Evolutionary conservation across 1,140 invertebrate genomes (phyloP).

Genomic region (Drosophila lowei): DNA sequence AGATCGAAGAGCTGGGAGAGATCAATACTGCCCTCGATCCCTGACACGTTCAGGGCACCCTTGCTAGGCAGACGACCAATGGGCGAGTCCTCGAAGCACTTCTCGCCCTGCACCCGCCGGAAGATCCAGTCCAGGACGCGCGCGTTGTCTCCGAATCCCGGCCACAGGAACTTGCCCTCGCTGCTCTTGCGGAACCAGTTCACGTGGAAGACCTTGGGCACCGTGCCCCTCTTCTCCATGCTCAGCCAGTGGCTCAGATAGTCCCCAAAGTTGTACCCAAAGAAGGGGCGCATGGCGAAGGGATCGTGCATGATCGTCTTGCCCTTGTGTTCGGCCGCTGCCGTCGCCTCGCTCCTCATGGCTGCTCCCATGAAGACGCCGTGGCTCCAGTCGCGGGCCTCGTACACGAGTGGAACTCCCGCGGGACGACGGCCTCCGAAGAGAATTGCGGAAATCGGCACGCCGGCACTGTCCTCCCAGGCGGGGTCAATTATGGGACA

Average conservation of each 20-base stretch:
- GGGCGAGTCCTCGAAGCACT: slow-evolving; percentile 87
- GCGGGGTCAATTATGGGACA: slow-evolving; percentile 94
- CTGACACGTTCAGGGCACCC: slow-evolving; percentile 88
- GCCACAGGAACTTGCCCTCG: slow-evolving; percentile 93
- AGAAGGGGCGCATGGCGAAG: slow-evolving; percentile 98
- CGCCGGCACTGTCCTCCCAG: slow-evolving; percentile 91
- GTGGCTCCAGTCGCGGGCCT: slow-evolving; percentile 94
- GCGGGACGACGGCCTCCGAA: slow-evolving; percentile 95
- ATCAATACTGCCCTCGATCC: slow-evolving; percentile 86
- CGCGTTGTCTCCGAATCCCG: slow-evolving; percentile 95
- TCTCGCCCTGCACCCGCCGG: slow-evolving; percentile 89
- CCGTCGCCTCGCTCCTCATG: slow-evolving; percentile 96
- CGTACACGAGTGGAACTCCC: slow-evolving; percentile 95
- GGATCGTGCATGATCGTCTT: slow-evolving; percentile 97
- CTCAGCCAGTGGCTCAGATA: slow-evolving; percentile 95
- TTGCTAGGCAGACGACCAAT: slow-evolving; percentile 89
- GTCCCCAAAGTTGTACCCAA: slow-evolving; percentile 97
- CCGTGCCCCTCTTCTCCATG: slow-evolving; percentile 86
- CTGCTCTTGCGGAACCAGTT: slow-evolving; percentile 95
- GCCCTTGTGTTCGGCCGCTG: slow-evolving; percentile 95
- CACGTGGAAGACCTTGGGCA: slow-evolving; percentile 95
- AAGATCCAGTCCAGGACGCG: slow-evolving; percentile 95
- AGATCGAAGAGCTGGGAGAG: slow-evolving; percentile 93
- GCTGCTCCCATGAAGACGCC: slow-evolving; percentile 95
- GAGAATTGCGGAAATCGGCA: slow-evolving; percentile 95